Base-by-base conservation (phyloP, 2,888 invertebrate species). In the Podabrus alpinus region DNA sequence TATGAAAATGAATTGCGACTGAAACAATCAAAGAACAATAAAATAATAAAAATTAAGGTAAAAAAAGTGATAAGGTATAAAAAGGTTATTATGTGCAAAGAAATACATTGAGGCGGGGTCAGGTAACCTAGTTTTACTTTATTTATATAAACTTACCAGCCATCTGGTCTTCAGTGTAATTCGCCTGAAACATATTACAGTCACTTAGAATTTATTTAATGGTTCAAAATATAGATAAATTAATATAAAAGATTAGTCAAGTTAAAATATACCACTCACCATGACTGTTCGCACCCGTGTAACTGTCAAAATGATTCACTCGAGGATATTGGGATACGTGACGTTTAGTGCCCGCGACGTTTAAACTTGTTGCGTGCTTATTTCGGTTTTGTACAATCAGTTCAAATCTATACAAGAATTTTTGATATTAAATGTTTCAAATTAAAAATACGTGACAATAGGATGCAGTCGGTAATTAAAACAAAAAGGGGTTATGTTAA, bases 151-250 rank as follows among this genome's bases (percentile, higher is more conserved):
- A 93, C 94, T 94, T 90, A 96, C 96, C 96, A 88, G 95, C 95
- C 90, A 96, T 91, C 91, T 96, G 96, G 90, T 96, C 96, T 90
- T 96, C 96, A 64, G 94, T 92, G 88, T 95, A 96, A 86, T 94
- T 94, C 84, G 94, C 95, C 96, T 95, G 91, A 77, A 91, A 91
- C 79, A 82, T 84, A 82, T 77, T 77, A 80, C 15, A 74, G 64
- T 16, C 19, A 64, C 29, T 70, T 15, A 66, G 45, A 68, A 67
- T 71, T 68, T 45, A 69, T 70, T 72, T 24, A 73, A 59, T 68
- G 11, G 69, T 69, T 66, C 68, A 45, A 24, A 11, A 29, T 69
- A 69, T 72, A 59, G n/a, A 24, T 19, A 66, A 11, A 45, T 68
- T 68, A 29, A 73, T 25, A 62, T 60, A 5, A 13, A 13, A 13